Evolutionary conservation across 2,888 invertebrate genomes (phyloP), one percentile per base, ranked within the genome.

Genomic region (Acanthopleura granulata): DNA sequence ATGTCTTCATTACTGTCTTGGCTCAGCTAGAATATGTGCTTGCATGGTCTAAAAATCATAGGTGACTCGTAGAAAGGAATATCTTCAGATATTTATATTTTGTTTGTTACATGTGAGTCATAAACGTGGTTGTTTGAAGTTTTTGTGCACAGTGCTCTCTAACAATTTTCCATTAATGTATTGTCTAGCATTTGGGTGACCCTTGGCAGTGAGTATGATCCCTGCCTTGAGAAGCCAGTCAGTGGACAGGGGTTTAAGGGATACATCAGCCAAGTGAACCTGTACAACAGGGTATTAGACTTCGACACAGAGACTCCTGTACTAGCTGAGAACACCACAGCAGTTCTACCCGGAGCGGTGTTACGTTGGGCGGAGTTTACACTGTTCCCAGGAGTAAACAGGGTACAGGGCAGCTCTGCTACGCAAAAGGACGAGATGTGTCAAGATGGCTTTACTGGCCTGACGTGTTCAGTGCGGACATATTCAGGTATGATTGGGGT

Each of bases 201-300:
- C 22, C 77, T 87, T 14, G 87, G 87, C n/a, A 81, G 80, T 72
- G 76, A 79, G 57, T 85, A 83, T 76, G 78, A 85, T 74, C 73
- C 76, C 12, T 57, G 49, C 9, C 70, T 72, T 0, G 76, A 78
- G n/a, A 75, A 57, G 50, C 77, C 79, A 27, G 73, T 71, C 12
- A 77, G 57, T 25, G 76, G 74, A 15, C 49, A 80, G 40, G 85
- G 83, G 27, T 87, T 86, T 75, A 78, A 80, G 69, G 86, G 87
- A 11, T 84, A 81, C 77, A 69, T 87, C 57, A 86, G 85, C 73
- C 84, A 84, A 76, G 75, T 86, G 18, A 82, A 83, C 70, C 76
- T 83, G 51, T 87, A 85, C 76, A 83, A 75, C 29, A 74, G 83
- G 12, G 75, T 62, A 16, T 77, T 87, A 4, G 49, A 74, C 22